These are phyloP conservation scores for Gadus chalcogrammus DNA, from an alignment of 2,113 vertebrate species.

Conservation along the genomic window DNA sequence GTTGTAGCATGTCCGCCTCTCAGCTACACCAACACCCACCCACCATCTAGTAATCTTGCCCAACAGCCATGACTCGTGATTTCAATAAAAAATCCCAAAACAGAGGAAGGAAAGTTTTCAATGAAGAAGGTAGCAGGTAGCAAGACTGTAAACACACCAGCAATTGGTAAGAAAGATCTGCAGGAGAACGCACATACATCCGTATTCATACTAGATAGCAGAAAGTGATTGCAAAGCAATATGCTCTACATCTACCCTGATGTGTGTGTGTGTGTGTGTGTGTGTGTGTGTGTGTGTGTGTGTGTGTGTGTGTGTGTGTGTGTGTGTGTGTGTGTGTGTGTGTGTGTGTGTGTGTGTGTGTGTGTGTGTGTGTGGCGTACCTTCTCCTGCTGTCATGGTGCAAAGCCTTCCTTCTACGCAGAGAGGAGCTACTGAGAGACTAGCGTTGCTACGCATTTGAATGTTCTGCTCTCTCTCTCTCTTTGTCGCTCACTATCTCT, in stretches of 20 bases:
- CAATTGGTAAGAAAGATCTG: not conserved
- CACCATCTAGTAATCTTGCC: not conserved
- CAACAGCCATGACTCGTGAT: no score
- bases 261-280: not conserved
- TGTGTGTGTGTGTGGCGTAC: slow-evolving; percentile 65
- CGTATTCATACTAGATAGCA: not conserved
- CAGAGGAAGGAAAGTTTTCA: no score
- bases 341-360: not conserved
- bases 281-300: no score
- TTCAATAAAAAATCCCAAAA: no score
- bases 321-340: slow-evolving; percentile 4
- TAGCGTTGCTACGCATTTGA: slow-evolving; percentile 6
- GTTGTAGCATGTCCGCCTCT: not conserved
- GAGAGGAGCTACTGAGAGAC: slow-evolving; percentile 26
- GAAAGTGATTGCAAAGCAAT: not conserved
- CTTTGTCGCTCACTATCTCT: slow-evolving; percentile 8
- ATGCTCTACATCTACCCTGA: not conserved
- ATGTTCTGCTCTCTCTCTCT: not conserved
- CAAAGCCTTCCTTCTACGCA: slow-evolving; percentile 32
- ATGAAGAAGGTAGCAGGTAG: no score
- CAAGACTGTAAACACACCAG: not conserved
- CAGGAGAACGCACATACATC: no score
- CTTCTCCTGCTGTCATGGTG: slow-evolving; percentile 84
- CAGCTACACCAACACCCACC: not conserved
- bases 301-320: not conserved